These are phyloP conservation scores for Girardinichthys multiradiatus DNA, from an alignment of 2,113 vertebrate genomes.

Conservation along the genomic window DNA sequence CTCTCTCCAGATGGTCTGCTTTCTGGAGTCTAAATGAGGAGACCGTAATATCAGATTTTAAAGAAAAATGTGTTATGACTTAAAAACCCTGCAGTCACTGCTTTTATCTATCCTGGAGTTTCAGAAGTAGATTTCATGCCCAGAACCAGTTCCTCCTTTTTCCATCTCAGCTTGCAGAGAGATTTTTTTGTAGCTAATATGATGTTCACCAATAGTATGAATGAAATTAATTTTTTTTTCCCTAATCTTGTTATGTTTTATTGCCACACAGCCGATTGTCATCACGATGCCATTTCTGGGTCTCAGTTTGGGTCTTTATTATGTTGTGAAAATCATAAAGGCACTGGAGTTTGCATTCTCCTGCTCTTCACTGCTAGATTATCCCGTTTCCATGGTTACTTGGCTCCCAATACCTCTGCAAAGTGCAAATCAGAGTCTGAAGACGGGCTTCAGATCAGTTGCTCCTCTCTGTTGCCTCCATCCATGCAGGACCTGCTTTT, in stretches of 20 bases:
- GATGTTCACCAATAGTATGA: neutral
- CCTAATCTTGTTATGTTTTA: neutral
- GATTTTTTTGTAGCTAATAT: neutral
- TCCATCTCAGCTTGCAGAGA: neutral
- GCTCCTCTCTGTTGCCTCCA: neutral
- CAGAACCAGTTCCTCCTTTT: neutral
- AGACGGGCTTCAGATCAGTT: conserved; percentile 34
- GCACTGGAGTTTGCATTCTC: conserved; percentile 2
- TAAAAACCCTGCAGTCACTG: neutral
- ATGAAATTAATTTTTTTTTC: neutral
- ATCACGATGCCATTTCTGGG: neutral
- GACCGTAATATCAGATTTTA: fast-evolving
- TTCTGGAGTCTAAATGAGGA: neutral
- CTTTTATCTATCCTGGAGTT: neutral
- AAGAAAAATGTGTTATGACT: neutral
- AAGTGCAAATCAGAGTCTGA: conserved; percentile 46
- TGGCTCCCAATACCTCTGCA: conserved; percentile 38
- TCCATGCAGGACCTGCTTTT: conserved; percentile 4
- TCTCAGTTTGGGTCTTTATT: conserved; percentile 11
- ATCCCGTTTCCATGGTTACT: conserved; percentile 63
- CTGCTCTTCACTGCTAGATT: neutral
- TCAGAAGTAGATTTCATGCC: neutral
- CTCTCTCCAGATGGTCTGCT: neutral
- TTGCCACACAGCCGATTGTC: neutral
- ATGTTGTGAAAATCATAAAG: conserved; percentile 6